Evolutionary conservation across 2,113 vertebrate genomes (phyloP).

Genomic region (Megaptera novaeangliae): DNA sequence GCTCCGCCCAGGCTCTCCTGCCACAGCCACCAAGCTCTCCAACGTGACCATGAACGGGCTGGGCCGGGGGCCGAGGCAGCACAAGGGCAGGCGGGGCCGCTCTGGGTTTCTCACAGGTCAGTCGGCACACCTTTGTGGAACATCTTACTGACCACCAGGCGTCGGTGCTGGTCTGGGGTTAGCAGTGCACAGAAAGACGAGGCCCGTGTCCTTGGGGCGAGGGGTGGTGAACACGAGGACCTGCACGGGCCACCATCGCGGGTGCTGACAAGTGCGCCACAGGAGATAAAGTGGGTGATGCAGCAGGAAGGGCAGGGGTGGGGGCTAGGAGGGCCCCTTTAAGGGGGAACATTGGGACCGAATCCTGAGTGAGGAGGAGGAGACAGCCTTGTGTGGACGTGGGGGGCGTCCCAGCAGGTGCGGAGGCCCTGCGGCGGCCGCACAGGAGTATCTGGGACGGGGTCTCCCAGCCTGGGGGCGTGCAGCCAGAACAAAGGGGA

Average conservation of each 20-base stretch:
- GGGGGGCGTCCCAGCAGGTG: too few relatives aligned
- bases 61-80: not conserved
- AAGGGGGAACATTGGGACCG: not conserved
- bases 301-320: too few relatives aligned
- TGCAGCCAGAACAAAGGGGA: not conserved
- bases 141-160: not conserved
- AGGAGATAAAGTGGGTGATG: rapidly evolving
- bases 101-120: not conserved
- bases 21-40: not conserved
- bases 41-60: not conserved
- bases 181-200: not conserved
- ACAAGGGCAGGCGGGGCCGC: not conserved
- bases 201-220: not conserved
- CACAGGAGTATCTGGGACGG: rapidly evolving
- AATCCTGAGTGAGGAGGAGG: not conserved
- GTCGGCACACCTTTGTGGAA: not conserved
- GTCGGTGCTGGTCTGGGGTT: not conserved
- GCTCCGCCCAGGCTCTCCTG: not conserved
- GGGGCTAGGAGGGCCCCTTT: too few relatives aligned
- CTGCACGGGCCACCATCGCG: rapidly evolving
- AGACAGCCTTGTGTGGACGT: rapidly evolving
- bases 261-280: not conserved
- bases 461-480: not conserved
- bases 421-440: not conserved
- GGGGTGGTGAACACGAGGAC: rapidly evolving